These are phyloP conservation scores for Nesospiza acunhae DNA, from an alignment of 2,113 vertebrate species.

Conservation along the genomic window DNA sequence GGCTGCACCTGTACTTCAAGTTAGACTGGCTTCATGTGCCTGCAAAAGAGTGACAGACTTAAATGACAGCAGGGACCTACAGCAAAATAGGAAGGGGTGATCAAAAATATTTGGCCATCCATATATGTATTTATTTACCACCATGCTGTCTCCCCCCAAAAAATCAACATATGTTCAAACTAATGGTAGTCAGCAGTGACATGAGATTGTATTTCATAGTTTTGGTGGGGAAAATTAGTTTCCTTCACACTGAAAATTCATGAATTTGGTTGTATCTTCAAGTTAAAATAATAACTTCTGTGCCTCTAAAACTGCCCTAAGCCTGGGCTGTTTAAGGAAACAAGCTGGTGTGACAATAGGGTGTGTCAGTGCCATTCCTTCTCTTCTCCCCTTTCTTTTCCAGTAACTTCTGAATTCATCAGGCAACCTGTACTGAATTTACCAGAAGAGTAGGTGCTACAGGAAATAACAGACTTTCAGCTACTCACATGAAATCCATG, in stretches of 20 bases:
- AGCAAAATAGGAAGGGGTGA: not conserved
- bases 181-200: not conserved
- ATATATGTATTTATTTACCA: not conserved
- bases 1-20: not conserved
- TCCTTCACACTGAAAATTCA: not conserved
- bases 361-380: not conserved
- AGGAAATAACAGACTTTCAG: not conserved
- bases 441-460: not conserved
- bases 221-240: not conserved
- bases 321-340: not conserved
- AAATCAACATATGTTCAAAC: not conserved
- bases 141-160: accelerated
- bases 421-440: not conserved
- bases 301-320: not conserved
- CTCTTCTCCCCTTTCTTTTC: not conserved
- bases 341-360: not conserved
- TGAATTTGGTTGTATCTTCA: not conserved
- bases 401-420: not conserved
- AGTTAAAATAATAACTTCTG: not conserved
- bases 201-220: not conserved
- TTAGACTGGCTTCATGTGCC: not conserved
- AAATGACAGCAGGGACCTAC: not conserved
- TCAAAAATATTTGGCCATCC: not conserved
- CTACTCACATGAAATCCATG: not conserved
- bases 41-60: not conserved